These are phyloP conservation scores for Corynorhinus townsendii DNA, from an alignment of 2,113 vertebrate species.

Conservation along the genomic window DNA sequence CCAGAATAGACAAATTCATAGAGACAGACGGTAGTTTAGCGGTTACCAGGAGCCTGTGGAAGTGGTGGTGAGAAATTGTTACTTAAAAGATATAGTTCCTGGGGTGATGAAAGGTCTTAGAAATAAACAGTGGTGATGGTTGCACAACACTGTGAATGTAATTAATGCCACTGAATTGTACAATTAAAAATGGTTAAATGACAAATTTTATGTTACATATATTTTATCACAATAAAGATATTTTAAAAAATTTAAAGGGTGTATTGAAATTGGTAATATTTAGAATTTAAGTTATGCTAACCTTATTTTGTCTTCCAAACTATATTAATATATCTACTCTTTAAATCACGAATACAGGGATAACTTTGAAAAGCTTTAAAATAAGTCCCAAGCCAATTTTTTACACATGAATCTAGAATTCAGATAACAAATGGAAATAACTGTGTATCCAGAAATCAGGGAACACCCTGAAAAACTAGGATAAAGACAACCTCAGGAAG, in stretches of 20 bases:
- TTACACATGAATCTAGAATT: conserved; percentile 16
- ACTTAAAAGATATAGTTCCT: background rate
- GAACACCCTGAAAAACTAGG: background rate
- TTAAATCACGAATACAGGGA: conserved; percentile 23
- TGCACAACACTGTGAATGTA: background rate
- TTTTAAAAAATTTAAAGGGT: background rate
- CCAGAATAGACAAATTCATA: background rate
- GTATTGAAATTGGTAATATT: background rate
- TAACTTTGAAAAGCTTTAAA: conserved; percentile 24
- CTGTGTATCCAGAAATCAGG: background rate
- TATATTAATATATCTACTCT: background rate
- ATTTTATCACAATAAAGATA: background rate
- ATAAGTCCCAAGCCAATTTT: background rate
- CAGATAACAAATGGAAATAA: background rate
- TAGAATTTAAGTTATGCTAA: conserved; percentile 25
- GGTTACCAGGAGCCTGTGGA: background rate
- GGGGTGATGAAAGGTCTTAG: background rate
- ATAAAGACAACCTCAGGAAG: background rate
- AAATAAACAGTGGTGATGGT: background rate
- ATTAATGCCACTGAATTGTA: background rate
- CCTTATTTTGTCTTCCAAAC: conserved; percentile 36
- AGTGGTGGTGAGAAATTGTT: background rate
- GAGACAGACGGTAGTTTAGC: background rate
- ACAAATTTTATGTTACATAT: background rate
- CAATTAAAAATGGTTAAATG: conserved; percentile 16